Percentiles rank a stretch among this genome's conserved stretches.
These are phyloP conservation scores for Amphibalanus amphitrite DNA, from an alignment of 1,140 invertebrate species.

Conservation along the genomic window DNA sequence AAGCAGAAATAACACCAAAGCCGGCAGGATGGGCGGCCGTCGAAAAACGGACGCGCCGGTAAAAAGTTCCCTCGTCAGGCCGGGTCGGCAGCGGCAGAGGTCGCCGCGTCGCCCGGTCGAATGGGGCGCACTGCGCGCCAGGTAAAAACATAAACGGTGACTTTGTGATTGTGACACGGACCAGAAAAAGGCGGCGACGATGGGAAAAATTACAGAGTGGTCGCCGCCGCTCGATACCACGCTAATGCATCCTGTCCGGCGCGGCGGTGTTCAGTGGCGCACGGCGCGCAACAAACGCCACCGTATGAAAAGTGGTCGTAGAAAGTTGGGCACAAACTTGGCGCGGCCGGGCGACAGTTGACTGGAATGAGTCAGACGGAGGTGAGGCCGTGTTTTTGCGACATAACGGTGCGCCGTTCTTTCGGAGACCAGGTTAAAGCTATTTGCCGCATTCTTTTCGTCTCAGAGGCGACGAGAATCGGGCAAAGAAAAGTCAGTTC, in stretches of 20 bases:
- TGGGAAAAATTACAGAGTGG: neutral
- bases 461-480: too few relatives aligned
- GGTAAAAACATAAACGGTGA: neutral
- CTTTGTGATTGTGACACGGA: neutral
- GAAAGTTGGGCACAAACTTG: neutral
- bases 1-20: constrained; percentile 1
- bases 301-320: neutral
- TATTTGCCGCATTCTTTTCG: neutral
- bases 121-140: neutral
- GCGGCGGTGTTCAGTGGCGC: neutral
- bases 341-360: neutral
- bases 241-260: neutral
- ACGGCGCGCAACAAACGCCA: neutral
- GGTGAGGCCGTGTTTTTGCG: neutral
- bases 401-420: neutral
- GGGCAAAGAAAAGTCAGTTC: too few relatives aligned
- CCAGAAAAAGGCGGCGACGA: neutral
- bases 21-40: neutral
- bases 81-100: neutral
- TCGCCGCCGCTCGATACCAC: too few relatives aligned
- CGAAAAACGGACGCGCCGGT: neutral
- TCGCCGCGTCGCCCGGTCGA: neutral
- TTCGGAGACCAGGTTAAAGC: neutral
- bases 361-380: neutral
- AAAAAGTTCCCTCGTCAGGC: neutral